Base-by-base conservation (phyloP, 2,113 vertebrate species). In the Bos javanicus region DNA sequence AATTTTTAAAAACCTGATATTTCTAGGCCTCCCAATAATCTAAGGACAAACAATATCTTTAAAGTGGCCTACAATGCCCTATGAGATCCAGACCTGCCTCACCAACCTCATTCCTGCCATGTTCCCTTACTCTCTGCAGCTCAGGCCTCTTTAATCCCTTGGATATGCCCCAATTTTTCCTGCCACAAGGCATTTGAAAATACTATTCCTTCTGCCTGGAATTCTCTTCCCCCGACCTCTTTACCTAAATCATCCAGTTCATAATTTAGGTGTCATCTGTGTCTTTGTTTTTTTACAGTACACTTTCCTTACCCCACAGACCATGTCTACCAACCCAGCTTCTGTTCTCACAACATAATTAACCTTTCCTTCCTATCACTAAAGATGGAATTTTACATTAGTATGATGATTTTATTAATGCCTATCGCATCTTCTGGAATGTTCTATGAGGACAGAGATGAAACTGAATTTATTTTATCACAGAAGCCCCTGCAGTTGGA, bases 1-100 rank as follows among this genome's bases (percentile, higher is more conserved):
- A 25, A 62, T 85, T 96, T 95, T 91, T 67, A 36, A 86, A 88
- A 90, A 15, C 33, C 43, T 39, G 21, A 1, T 90, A 87, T 80
- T 62, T 92, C 60, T 71, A 83, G 57, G 46, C 16, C 74, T 84
- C 17, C 16, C 7, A 15, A 87, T 95, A 67, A 56, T 82, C 26
- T 91, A 43, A 62, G 46, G 13, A 4, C 17, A 97, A 92, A 52
- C 3, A 23, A 59, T 43, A 6, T 43, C 74, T 88, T 83, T 86
- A 59, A 78, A 78, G 83, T 60, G 36, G 23, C 30, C 48, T 54
- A 17, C 2, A 46, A 33, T 30, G 7, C 30, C 52, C 28, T 36
- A 1, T 14, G 14, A 13, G 39, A 71, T 46, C 46, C 48, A 19
- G 64, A 43, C 21, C 48, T 2, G 13, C 11, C 43, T 91, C 39